Evolutionary conservation across 2,888 invertebrate species (phyloP).

Genomic region (Tachina lurida): DNA sequence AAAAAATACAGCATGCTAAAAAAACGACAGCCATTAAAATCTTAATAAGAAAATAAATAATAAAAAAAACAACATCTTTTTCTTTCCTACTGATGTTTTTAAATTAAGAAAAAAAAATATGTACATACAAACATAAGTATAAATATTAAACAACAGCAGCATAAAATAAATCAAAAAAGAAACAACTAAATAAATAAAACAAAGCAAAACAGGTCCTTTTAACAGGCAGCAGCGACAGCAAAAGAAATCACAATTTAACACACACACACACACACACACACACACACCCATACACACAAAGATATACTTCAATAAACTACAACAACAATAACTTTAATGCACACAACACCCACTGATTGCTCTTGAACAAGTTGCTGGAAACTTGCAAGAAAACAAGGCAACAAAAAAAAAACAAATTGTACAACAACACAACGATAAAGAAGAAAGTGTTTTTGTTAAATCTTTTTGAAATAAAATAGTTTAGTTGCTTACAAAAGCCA

Average conservation of each 20-base stretch:
- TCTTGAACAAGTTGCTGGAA: constrained; percentile 46
- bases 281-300: neutral
- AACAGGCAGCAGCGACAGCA: neutral
- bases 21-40: constrained; percentile 40
- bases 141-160: constrained; percentile 11
- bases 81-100: neutral
- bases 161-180: neutral
- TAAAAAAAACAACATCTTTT: neutral
- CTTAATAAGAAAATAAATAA: neutral
- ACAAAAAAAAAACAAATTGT: neutral
- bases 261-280: neutral
- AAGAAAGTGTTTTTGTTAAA: constrained; percentile 57
- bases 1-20: neutral
- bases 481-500: constrained; percentile 31
- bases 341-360: constrained; percentile 39
- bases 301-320: constrained; percentile 6
- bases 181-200: constrained; percentile 31
- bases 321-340: neutral
- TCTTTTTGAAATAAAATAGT: constrained; percentile 53
- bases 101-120: constrained; percentile 7
- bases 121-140: no score
- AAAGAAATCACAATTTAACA: neutral
- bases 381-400: constrained; percentile 15
- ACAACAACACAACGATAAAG: constrained; percentile 1
- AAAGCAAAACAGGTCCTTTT: neutral